A percentile compares a stretch with the other conserved stretches of the same genome.
phyloP scores from a whole-genome alignment of 2,888 invertebrate genomes.

The Lutraria lutraria region DNA sequence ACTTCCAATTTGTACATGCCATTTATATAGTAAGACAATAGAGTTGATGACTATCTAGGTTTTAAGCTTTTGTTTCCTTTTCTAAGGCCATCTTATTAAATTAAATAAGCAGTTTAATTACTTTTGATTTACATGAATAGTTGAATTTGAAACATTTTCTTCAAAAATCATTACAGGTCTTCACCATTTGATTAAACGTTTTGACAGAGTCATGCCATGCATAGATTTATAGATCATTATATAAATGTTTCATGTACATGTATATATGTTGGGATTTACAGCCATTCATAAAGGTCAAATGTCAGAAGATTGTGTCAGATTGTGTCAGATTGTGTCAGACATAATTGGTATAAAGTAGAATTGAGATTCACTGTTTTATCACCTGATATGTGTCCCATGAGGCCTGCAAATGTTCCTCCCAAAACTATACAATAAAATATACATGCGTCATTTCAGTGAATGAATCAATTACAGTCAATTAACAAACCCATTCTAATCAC shows the following conservation, averaged over 20 bases:
- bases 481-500: not conserved
- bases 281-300: not conserved
- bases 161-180: not conserved
- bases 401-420: slow-evolving; percentile 47
- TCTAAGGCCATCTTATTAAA: no score
- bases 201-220: not conserved
- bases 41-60: no score
- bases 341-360: not conserved
- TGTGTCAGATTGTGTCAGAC: not conserved
- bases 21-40: no score
- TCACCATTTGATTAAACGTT: not conserved
- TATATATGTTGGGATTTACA: not conserved
- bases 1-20: no score
- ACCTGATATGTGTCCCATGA: slow-evolving; percentile 63
- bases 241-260: not conserved
- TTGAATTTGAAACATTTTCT: no score
- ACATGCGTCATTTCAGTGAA: not conserved
- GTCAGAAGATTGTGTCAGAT: not conserved
- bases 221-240: not conserved
- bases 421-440: slow-evolving; percentile 34
- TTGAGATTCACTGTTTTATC: not conserved
- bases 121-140: no score
- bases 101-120: no score
- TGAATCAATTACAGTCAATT: not conserved
- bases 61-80: no score